phyloP scores from a whole-genome alignment of 2,113 vertebrate genomes.

The Hiodon alosoides region DNA sequence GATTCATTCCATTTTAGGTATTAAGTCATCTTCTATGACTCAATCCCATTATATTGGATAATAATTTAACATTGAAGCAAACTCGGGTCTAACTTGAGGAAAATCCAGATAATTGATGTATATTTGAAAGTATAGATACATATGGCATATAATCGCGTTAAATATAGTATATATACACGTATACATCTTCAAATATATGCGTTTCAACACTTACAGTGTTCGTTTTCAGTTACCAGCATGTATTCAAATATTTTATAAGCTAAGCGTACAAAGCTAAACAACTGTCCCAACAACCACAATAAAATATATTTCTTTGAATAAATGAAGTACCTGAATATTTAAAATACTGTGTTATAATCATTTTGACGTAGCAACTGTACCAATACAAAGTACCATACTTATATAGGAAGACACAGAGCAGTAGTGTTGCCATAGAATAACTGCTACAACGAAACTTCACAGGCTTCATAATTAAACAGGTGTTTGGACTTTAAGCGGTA shows the following conservation, averaged over 20 bases:
- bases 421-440: not conserved
- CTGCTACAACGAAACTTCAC: not conserved
- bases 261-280: conserved; percentile 17
- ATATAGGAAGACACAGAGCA: conserved; percentile 19
- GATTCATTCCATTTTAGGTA: too few relatives aligned
- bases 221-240: not conserved
- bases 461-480: not conserved
- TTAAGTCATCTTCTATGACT: too few relatives aligned
- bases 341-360: conserved; percentile 27
- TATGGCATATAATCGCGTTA: not conserved
- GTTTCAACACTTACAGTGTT: too few relatives aligned
- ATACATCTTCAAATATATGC: too few relatives aligned
- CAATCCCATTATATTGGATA: too few relatives aligned
- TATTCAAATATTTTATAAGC: conserved; percentile 30
- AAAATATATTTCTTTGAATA: conserved; percentile 36
- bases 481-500: not conserved
- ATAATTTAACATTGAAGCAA: too few relatives aligned
- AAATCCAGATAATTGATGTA: conserved; percentile 26
- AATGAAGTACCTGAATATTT: conserved; percentile 47
- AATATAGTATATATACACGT: too few relatives aligned
- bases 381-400: conserved; percentile 58
- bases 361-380: conserved; percentile 43
- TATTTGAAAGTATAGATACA: conserved; percentile 4
- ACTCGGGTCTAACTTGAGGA: conserved; percentile 30
- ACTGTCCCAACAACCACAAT: conserved; percentile 27